Evolutionary conservation across 2,888 invertebrate genomes (phyloP).

Genomic region (Allacma fusca): DNA sequence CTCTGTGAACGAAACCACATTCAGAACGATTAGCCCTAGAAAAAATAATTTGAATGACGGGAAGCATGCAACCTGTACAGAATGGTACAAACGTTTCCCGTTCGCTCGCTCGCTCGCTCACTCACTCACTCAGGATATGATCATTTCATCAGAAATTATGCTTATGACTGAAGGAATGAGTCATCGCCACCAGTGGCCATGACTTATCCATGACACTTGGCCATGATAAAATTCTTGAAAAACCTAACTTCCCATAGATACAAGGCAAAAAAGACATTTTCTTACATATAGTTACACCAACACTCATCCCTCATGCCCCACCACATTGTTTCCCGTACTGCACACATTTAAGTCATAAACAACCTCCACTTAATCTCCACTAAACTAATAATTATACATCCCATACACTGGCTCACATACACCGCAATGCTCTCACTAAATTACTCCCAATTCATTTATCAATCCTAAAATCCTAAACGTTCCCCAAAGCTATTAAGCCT

Average conservation of each 20-base stretch:
- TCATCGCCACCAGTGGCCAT: background rate
- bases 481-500: no score
- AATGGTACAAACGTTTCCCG: constrained; percentile 12
- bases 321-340: no score
- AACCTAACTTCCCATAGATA: constrained; percentile 13
- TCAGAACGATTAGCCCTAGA: background rate
- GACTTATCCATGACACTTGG: constrained; percentile 16
- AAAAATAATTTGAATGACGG: constrained; percentile 4
- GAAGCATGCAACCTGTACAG: constrained; percentile 8
- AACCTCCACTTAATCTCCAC: no score
- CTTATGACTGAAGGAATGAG: background rate
- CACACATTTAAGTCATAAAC: no score
- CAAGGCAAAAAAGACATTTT: no score
- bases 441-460: no score
- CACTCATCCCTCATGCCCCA: no score
- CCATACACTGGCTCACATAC: no score
- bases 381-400: no score
- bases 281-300: no score
- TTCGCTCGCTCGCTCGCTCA: background rate
- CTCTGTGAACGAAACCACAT: background rate
- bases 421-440: no score
- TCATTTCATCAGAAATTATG: constrained; percentile 25
- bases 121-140: constrained; percentile 9
- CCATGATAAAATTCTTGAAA: constrained; percentile 12
- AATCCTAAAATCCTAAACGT: no score